Evolutionary conservation across 2,113 vertebrate genomes (phyloP).

Genomic region (Lepus americanus): DNA sequence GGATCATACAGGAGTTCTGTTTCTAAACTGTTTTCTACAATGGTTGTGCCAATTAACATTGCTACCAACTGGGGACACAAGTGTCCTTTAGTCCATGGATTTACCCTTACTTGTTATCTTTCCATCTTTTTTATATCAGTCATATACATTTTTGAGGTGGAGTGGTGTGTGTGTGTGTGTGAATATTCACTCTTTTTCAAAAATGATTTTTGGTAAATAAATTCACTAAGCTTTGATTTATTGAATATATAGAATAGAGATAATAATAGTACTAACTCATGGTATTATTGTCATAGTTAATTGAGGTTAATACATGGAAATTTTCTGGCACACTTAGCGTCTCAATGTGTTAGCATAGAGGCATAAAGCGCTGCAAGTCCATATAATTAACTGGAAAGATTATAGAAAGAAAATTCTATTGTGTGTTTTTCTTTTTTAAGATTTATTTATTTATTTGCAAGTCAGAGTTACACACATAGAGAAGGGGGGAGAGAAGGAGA

Average conservation of each 20-base stretch:
- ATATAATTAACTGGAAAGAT: constrained; percentile 47
- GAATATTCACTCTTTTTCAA: constrained; percentile 36
- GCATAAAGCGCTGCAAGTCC: constrained; percentile 42
- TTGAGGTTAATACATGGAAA: constrained; percentile 46
- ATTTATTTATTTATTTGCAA: too few species aligned
- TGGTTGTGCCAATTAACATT: too few species aligned
- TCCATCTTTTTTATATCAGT: too few species aligned
- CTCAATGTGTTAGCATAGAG: constrained; percentile 10
- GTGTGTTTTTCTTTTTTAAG: background rate
- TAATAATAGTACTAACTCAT: background rate
- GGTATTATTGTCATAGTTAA: constrained; percentile 48
- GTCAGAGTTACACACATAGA: too few species aligned
- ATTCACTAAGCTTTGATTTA: constrained; percentile 20
- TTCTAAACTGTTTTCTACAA: too few species aligned
- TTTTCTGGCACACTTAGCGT: background rate
- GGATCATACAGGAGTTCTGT: too few species aligned
- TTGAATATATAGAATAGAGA: constrained; percentile 25
- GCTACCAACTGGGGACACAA: too few species aligned
- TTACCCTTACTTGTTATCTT: too few species aligned
- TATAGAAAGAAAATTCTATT: constrained; percentile 59
- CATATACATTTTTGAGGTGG: background rate
- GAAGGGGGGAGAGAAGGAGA: too few species aligned
- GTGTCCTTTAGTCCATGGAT: too few species aligned
- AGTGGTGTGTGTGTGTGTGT: background rate
- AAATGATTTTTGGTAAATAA: constrained; percentile 43